Evolutionary conservation across 92 coral and sea anemone genomes (phyloP), one percentile per base, ranked within the genome.

Genomic region (Micromussa lordhowensis): DNA sequence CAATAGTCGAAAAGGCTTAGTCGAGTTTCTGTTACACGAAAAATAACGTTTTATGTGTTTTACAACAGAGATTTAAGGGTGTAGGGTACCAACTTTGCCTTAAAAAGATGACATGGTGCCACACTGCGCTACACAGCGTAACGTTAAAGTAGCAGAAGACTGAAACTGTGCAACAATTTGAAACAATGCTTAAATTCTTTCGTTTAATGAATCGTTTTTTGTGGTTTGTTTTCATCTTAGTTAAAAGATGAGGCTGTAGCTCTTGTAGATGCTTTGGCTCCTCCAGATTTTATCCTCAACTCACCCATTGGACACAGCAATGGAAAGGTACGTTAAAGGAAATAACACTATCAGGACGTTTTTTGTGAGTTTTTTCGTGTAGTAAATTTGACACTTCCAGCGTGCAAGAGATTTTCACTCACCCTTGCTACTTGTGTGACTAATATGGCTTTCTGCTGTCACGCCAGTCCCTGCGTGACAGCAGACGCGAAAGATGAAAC

Each of bases 271-370:
- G 99, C 99, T 48, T 72, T 97, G 36, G 98, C 99, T 10, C 99
- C 99, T 26, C 97, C 99, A 1, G 99, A 97, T 92, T 97, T 95
- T 78, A 86, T 97, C 85, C 98, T 97, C 10, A 93, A 95, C 94
- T 95, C 99, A 22, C 97, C 99, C 68, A 97, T 97, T 55, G 99
- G 99, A 36, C 94, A 85, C 68, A 97, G 99, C 76, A 90, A 96
- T 77, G 99, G 99, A 63, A 91, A 97, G 98, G 99, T 96, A 68
- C 26, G 89, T 66, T 1, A 66, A 9, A 14, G 29, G 1, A 5
- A 29, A 44, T 40, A 44, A 44, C 5, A 21, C 28, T 59, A 61
- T 21, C 29, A 24, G 68, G 14, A 22, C 9, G 4, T 61, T 4
- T 59, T 35, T 7, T 26, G 69, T 22, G 68, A 30, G 48, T 44